Percentiles rank a stretch among this genome's conserved stretches.
Evolutionary conservation across 2,113 vertebrate genomes (phyloP).

Genomic region (Cygnus atratus): DNA sequence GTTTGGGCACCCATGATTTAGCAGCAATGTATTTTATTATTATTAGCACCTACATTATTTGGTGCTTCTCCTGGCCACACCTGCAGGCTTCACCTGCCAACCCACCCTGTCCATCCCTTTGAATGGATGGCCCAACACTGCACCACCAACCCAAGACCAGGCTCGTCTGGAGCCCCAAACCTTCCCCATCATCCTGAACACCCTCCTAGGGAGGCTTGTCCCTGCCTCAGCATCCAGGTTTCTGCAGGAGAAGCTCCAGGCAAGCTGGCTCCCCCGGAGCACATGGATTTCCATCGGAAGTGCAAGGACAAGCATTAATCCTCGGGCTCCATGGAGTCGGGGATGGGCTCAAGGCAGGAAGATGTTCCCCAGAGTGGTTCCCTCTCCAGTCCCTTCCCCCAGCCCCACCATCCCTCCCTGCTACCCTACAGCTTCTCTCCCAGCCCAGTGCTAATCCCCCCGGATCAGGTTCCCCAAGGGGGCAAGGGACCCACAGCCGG

Average conservation of each 20-base stretch:
- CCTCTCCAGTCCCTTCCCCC: background rate
- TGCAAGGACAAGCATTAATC: background rate
- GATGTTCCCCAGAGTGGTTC: background rate
- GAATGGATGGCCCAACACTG: rapidly evolving
- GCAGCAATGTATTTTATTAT: background rate
- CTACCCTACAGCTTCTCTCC: background rate
- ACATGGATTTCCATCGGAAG: background rate
- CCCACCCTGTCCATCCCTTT: too few relatives aligned
- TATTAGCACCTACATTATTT: background rate
- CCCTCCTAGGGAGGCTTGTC: background rate
- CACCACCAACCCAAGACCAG: background rate
- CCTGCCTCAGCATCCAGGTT: background rate
- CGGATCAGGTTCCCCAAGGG: rapidly evolving
- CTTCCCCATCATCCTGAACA: background rate
- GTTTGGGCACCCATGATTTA: background rate
- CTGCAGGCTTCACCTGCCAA: background rate
- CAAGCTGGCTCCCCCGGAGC: rapidly evolving
- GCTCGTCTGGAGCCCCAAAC: background rate
- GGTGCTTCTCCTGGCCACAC: background rate
- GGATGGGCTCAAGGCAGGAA: background rate
- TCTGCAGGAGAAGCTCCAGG: background rate
- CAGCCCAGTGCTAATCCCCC: background rate
- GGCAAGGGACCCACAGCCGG: rapidly evolving
- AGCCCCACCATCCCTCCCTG: background rate
- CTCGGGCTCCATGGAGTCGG: rapidly evolving